Evolutionary conservation across 1,140 invertebrate genomes (phyloP).

Genomic region (Macrostomum lignano): DNA sequence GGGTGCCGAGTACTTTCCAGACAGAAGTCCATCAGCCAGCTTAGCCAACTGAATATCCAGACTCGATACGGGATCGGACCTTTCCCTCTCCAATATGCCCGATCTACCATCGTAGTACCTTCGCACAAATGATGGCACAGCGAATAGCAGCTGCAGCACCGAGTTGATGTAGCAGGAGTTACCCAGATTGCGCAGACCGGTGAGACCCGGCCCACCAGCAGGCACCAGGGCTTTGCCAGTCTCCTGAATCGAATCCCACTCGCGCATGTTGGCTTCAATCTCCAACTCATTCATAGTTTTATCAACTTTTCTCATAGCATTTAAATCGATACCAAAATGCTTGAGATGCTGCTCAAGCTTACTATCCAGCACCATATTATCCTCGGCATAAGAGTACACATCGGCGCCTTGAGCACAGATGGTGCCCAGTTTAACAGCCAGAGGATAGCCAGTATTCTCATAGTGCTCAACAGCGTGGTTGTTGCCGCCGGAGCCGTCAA

Average conservation of each 20-base stretch:
- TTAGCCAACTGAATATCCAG: too few relatives aligned
- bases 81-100: too few relatives aligned
- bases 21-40: too few relatives aligned
- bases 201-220: conserved; percentile 62
- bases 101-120: too few relatives aligned
- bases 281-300: conserved; percentile 96
- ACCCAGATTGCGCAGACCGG: conserved; percentile 66
- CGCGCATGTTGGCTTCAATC: conserved; percentile 73
- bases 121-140: conserved; percentile 53
- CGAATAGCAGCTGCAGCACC: conserved; percentile 59
- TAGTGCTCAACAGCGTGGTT: conserved; percentile 81
- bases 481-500: conserved; percentile 82
- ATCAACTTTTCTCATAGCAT: conserved; percentile 38
- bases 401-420: conserved; percentile 69
- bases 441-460: conserved; percentile 42
- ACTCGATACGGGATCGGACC: too few relatives aligned
- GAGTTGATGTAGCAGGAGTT: conserved; percentile 96
- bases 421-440: conserved; percentile 85
- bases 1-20: too few relatives aligned
- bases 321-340: conserved; percentile 59
- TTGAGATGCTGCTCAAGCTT: conserved; percentile 54
- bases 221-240: conserved; percentile 51
- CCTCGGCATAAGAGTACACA: conserved; percentile 83
- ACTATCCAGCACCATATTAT: conserved; percentile 87
- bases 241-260: conserved; percentile 75